phyloP scores from a whole-genome alignment of 1,140 invertebrate genomes.

The Drosophila pseudoobscura region DNA sequence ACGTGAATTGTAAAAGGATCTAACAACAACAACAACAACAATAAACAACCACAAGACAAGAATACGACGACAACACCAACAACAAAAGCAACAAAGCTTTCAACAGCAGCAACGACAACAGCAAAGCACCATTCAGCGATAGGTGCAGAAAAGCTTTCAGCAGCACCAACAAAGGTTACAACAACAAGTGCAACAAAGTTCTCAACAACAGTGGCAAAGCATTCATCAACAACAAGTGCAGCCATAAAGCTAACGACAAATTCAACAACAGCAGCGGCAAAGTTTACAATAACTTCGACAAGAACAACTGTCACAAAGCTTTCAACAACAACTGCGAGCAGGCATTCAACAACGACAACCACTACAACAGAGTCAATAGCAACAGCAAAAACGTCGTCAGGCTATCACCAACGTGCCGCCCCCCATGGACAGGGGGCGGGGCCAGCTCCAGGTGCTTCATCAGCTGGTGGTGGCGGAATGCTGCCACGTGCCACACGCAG shows the following conservation, averaged over 20 bases:
- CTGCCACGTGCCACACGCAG: constrained; percentile 73
- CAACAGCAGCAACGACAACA: constrained; percentile 11
- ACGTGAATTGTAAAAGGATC: constrained; percentile 23
- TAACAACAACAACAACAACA: constrained; percentile 48
- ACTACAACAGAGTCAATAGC: constrained; percentile 33
- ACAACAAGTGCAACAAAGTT: constrained; percentile 11
- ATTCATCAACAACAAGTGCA: not conserved
- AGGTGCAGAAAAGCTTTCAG: constrained; percentile 12
- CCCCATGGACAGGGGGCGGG: constrained; percentile 67
- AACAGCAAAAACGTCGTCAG: constrained; percentile 71
- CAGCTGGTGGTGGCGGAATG: constrained; percentile 23
- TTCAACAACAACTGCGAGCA: constrained; percentile 33
- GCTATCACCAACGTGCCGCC: constrained; percentile 68
- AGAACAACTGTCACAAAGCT: constrained; percentile 13
- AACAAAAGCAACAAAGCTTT: constrained; percentile 10
- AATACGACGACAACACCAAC: constrained; percentile 8
- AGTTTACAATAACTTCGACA: constrained; percentile 11
- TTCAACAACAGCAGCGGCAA: constrained; percentile 25
- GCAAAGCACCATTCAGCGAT: too few species aligned
- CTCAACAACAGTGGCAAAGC: too few species aligned
- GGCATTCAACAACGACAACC: constrained; percentile 30
- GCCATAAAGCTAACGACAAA: constrained; percentile 11
- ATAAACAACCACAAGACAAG: constrained; percentile 16
- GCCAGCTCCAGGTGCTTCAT: constrained; percentile 47
- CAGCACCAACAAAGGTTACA: constrained; percentile 38